Percentiles rank a stretch among this genome's conserved stretches.
Evolutionary conservation across 2,888 invertebrate genomes (phyloP).

Genomic region (Maniola hyperantus): DNA sequence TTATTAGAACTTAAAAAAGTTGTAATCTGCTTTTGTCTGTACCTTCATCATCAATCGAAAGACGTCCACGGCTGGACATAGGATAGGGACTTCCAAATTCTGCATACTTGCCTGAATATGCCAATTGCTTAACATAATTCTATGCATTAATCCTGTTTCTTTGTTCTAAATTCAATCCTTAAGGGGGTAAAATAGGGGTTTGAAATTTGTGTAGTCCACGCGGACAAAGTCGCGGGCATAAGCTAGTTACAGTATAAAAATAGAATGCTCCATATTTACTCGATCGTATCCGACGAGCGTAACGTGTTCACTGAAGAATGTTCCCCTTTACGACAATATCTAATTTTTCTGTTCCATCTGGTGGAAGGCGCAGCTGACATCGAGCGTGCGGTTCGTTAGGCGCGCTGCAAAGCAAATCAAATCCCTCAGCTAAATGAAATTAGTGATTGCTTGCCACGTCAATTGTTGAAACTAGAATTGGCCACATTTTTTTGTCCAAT

Average conservation of each 20-base stretch:
- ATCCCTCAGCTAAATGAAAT: conserved; percentile 65
- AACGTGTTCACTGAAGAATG: conserved; percentile 37
- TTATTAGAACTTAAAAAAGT: too few relatives aligned
- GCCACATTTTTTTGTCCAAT: not conserved
- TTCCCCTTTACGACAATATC: conserved; percentile 47
- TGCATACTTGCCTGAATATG: too few relatives aligned
- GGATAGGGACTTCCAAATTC: too few relatives aligned
- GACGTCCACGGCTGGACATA: too few relatives aligned
- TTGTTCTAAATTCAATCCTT: not conserved
- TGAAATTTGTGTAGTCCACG: too few relatives aligned
- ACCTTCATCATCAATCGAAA: too few relatives aligned
- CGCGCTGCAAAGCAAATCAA: conserved; percentile 54
- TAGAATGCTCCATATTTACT: not conserved
- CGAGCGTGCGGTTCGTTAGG: conserved; percentile 63
- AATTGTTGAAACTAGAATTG: conserved; percentile 3
- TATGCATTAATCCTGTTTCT: too few relatives aligned
- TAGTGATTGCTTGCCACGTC: conserved; percentile 51
- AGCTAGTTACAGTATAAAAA: not conserved
- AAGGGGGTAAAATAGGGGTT: too few relatives aligned
- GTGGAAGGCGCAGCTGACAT: conserved; percentile 59
- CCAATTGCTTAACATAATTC: too few relatives aligned
- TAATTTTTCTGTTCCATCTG: conserved; percentile 63
- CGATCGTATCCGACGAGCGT: conserved; percentile 19
- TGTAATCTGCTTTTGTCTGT: too few relatives aligned
- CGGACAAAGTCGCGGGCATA: too few relatives aligned